Conservation (phyloP, 2,888 invertebrate genomes). For the Rhorus exstirpatorius region DNA sequence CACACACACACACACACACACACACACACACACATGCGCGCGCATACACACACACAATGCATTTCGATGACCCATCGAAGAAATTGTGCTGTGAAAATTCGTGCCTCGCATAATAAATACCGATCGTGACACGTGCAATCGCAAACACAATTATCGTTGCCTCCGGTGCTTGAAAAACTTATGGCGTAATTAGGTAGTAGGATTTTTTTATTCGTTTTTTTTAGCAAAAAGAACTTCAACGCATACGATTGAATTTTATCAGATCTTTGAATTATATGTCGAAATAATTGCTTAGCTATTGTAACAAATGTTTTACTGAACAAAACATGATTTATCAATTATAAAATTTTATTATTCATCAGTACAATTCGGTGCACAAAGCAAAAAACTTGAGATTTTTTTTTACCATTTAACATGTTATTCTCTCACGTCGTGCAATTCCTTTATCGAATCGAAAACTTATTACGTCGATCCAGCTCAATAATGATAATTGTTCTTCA, state of each 20-base stretch:
- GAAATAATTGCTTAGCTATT: not conserved
- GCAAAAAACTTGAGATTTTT: too few species aligned
- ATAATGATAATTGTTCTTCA: not conserved
- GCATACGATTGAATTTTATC: not conserved
- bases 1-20: too few species aligned
- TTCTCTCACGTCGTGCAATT: not conserved
- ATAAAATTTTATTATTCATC: not conserved
- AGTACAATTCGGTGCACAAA: too few species aligned
- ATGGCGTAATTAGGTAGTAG: not conserved
- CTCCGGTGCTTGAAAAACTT: slow-evolving; percentile 22
- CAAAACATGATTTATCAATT: not conserved
- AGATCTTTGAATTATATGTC: not conserved
- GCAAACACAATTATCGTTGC: slow-evolving; percentile 52
- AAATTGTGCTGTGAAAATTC: slow-evolving; percentile 14
- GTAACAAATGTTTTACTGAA: not conserved
- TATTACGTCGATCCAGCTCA: not conserved
- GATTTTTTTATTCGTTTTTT: not conserved
- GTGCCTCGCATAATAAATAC: slow-evolving; percentile 57
- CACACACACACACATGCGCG: too few species aligned
- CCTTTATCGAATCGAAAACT: not conserved
- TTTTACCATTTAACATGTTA: not conserved
- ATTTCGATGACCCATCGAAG: too few species aligned
- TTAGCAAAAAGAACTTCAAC: not conserved
- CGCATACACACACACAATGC: too few species aligned
- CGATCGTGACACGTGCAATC: slow-evolving; percentile 33